Conservation (phyloP, 1,140 invertebrate genomes). For the Bicyclus anynana region DNA sequence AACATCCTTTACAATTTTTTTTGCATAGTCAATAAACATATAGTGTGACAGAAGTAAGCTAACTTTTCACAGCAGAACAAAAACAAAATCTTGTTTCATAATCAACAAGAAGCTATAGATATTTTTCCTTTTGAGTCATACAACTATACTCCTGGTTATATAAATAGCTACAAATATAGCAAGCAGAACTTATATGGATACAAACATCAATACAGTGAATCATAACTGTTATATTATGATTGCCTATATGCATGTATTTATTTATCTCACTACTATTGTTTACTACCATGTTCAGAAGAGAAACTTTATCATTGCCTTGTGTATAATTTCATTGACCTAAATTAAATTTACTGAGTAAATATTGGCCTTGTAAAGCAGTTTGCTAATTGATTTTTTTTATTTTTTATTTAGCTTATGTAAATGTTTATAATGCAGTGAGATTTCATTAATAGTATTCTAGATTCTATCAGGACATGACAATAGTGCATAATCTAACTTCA, state of each 20-base stretch:
- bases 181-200: constrained; percentile 2
- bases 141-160: background rate
- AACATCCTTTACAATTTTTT: no score
- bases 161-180: background rate
- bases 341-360: no score
- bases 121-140: background rate
- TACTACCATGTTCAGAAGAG: background rate
- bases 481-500: no score
- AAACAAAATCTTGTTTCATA: background rate
- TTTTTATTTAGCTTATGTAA: background rate
- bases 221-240: background rate
- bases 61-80: no score
- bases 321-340: constrained; percentile 2
- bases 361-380: background rate
- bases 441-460: no score
- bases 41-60: no score
- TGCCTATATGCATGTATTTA: background rate
- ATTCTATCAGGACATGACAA: no score
- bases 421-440: background rate
- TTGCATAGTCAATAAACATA: no score
- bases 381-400: background rate
- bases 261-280: background rate
- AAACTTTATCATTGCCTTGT: constrained; percentile 4
- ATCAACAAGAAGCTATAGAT: background rate
- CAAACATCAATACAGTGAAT: background rate